Conservation (phyloP, 2,888 invertebrate genomes). For the Stramonita haemastoma region DNA sequence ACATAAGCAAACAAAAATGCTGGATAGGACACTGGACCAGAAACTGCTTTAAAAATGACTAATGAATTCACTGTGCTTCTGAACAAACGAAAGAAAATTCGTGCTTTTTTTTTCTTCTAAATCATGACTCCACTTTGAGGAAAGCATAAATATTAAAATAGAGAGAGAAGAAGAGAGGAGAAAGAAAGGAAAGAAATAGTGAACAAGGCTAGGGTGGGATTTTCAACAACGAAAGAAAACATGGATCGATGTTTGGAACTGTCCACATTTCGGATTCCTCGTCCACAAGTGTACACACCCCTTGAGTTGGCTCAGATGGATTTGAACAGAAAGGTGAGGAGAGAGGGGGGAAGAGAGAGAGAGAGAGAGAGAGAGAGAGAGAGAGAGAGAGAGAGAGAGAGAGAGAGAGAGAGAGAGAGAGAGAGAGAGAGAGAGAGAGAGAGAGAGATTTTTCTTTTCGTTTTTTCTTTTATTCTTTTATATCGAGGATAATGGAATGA, state of each 20-base stretch:
- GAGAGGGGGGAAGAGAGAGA: too few relatives aligned
- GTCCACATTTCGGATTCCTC: slow-evolving; percentile 61
- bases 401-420: too few relatives aligned
- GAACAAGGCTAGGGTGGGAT: too few relatives aligned
- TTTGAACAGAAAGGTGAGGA: slow-evolving; percentile 55
- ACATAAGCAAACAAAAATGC: too few relatives aligned
- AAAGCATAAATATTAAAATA: neutral
- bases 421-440: too few relatives aligned
- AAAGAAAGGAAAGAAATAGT: neutral
- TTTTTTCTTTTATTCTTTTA: too few relatives aligned
- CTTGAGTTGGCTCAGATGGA: slow-evolving; percentile 61
- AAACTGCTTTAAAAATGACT: neutral
- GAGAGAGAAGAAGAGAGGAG: neutral
- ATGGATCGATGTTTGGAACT: slow-evolving; percentile 64
- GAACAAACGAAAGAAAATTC: neutral
- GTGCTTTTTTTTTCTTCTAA: neutral
- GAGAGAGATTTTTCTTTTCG: too few relatives aligned
- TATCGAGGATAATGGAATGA: too few relatives aligned
- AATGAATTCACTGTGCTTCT: neutral
- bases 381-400: too few relatives aligned
- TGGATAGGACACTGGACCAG: too few relatives aligned
- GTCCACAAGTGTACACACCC: slow-evolving; percentile 61
- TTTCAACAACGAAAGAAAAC: neutral
- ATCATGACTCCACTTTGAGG: neutral
- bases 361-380: too few relatives aligned